Evolutionary conservation across 2,888 invertebrate species (phyloP).

Genomic region (Cheilosia pagana): DNA sequence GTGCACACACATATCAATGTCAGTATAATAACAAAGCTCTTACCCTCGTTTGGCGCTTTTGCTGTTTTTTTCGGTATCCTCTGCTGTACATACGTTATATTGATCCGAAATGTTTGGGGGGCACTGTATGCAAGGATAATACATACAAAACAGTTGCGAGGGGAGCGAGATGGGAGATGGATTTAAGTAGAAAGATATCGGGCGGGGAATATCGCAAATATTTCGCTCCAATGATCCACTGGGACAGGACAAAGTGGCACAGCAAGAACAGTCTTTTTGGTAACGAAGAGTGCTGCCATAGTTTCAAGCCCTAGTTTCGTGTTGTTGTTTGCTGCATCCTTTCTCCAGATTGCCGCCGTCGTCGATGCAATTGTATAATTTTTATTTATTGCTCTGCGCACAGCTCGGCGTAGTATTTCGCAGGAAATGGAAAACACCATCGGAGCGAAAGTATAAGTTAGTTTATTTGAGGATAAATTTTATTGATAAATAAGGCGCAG

Average conservation of each 20-base stretch:
- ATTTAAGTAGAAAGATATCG: slow-evolving; percentile 71
- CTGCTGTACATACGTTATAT: slow-evolving; percentile 10
- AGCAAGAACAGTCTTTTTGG: not conserved
- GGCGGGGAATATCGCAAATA: slow-evolving; percentile 70
- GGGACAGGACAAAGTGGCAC: not conserved
- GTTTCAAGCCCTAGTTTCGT: slow-evolving; percentile 2
- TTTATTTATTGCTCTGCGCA: slow-evolving; percentile 71
- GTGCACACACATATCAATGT: slow-evolving; percentile 66
- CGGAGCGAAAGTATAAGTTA: slow-evolving; percentile 71
- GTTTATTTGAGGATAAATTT: slow-evolving; percentile 72
- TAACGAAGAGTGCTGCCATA: not conserved
- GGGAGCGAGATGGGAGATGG: slow-evolving; percentile 17
- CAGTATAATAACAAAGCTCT: slow-evolving; percentile 50
- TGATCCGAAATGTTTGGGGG: slow-evolving; percentile 15
- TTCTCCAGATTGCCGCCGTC: slow-evolving; percentile 50
- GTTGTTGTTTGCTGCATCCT: slow-evolving; percentile 19
- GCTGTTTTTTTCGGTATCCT: slow-evolving; percentile 3
- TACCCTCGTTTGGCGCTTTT: slow-evolving; percentile 26
- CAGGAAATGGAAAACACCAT: slow-evolving; percentile 67
- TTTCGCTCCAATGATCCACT: slow-evolving; percentile 59
- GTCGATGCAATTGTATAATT: slow-evolving; percentile 64
- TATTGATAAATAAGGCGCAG: slow-evolving; percentile 69
- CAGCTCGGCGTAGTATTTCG: slow-evolving; percentile 48
- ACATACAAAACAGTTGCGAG: slow-evolving; percentile 43
- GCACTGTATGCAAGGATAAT: slow-evolving; percentile 43